Evolutionary conservation across 1,140 invertebrate genomes (phyloP), one percentile per base, ranked within the genome.

Genomic region (Bombus turneri): DNA sequence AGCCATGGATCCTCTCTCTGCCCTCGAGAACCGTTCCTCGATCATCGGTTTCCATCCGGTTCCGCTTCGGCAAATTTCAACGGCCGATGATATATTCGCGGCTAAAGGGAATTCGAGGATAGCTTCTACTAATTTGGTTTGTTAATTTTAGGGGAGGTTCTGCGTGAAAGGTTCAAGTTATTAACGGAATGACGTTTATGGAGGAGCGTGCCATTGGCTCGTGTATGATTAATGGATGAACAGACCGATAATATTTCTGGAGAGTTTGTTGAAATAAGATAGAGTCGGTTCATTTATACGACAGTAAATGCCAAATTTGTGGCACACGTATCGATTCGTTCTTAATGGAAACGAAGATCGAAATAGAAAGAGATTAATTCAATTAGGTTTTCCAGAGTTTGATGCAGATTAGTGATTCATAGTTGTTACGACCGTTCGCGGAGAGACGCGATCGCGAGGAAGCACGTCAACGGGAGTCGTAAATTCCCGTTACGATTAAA

Each of bases 51-150:
- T 22, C 6, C 25, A 13, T 6, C 10, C 10, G 12, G 31, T 62
- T 18, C 6, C 75, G 37, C 47, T 53, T 53, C 18, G 18, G 47
- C 6, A 53, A 22, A 53, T 53, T 53, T 53, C 28, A 77, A 41
- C 34, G 57, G 72, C 4, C 73, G 41, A n/a, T 25, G 41, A 34
- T 25, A 13, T 22, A 77, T n/a, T 28, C 12, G 3, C 13, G 34
- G 37, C 28, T 37, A 13, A 66, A 79, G 62, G 12, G 43, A 66
- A 47, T 43, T 22, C n/a, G 34, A 9, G 34, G 74, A 34, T 37
- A 6, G 47, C 4, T 28, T 76, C 34, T n/a, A n/a, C 74, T 59
- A 59, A 76, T 76, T 76, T 76, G 53, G 13, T 76, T 76, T 39
- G 47, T 76, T 66, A n/a, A 68, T 79, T 43, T 31, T 22, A 15